Conservation (phyloP, 2,113 vertebrate species). For the Apus apus region DNA sequence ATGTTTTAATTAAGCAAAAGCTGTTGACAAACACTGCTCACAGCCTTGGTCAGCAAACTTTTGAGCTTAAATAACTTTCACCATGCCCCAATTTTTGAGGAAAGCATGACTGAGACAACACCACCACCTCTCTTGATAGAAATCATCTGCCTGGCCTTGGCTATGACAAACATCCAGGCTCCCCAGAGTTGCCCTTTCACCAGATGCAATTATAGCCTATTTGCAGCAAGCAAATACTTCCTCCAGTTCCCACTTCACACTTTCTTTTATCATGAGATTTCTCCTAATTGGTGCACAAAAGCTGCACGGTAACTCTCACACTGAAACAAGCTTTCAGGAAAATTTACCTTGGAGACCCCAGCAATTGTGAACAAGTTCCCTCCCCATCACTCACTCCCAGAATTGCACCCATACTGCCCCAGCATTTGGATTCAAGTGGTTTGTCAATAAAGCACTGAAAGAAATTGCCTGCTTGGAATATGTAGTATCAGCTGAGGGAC, state of each 20-base stretch:
- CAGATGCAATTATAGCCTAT: neutral
- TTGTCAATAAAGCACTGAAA: slow-evolving; percentile 45
- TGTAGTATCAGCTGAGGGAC: neutral
- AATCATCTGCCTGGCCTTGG: neutral
- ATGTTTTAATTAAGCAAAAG: neutral
- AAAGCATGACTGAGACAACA: neutral
- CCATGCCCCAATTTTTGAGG: neutral
- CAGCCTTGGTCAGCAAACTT: neutral
- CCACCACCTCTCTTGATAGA: neutral
- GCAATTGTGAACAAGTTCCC: neutral
- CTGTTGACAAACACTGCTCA: neutral
- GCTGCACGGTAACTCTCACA: neutral
- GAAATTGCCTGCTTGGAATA: slow-evolving; percentile 39
- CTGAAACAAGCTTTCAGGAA: slow-evolving; percentile 14
- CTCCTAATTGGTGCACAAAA: neutral
- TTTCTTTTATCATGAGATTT: neutral
- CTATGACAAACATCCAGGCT: neutral
- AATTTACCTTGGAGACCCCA: slow-evolving; percentile 26
- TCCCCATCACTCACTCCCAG: slow-evolving; percentile 2
- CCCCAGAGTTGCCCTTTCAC: neutral
- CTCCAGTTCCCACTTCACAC: neutral
- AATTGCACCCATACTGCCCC: neutral
- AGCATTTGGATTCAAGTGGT: slow-evolving; percentile 34
- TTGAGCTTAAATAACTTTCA: neutral
- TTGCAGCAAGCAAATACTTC: neutral